Evolutionary conservation across 2,888 invertebrate genomes (phyloP), one percentile per base, ranked within the genome.

Genomic region (Uloborus plumipes): DNA sequence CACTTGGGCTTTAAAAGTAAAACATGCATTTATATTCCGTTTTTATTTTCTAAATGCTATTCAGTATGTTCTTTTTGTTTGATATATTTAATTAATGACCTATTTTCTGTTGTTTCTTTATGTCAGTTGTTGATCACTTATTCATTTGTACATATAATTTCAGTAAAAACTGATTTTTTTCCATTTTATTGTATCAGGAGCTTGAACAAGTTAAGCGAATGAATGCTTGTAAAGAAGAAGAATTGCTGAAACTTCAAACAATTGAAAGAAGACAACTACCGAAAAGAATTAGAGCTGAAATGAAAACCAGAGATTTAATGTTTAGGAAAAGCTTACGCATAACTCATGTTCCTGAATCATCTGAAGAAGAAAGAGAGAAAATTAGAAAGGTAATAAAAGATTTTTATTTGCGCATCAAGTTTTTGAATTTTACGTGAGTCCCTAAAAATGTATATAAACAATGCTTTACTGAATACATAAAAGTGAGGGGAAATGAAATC

Each of bases 231-330:
- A 95, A 95, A 87, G 98, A 98, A 88, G 99, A 99, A 87, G 98
- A 99, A 87, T 90, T 99, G 84, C 90, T 95, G 11, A 96, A 97
- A 88, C 93, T 96, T 50, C 98, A 99, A 87, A 92, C 94, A 7
- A 91, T 95, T 13, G 99, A 99, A 90, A 95, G 95, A 89, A 92
- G 98, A 51, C 95, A 97, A 65, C 90, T 99, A 86, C 99, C 99
- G 7, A 99, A 99, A 89, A 92, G 98, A 82, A 97, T 99, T 87
- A 93, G 98, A 55, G 93, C 94, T 6, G 99, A 99, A 90, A 96
- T 98, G 93, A 99, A 99, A 90, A 98, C 98, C 18, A 91, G 99
- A 0, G 97, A 97, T 89, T 94, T 96, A 91, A 99, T 99, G 98
- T 99, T 91, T 91, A 92, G 98, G 74, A 99, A 98, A 91, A 97